These are phyloP conservation scores for Patella depressa DNA, from an alignment of 2,888 invertebrate genomes.

Conservation along the genomic window DNA sequence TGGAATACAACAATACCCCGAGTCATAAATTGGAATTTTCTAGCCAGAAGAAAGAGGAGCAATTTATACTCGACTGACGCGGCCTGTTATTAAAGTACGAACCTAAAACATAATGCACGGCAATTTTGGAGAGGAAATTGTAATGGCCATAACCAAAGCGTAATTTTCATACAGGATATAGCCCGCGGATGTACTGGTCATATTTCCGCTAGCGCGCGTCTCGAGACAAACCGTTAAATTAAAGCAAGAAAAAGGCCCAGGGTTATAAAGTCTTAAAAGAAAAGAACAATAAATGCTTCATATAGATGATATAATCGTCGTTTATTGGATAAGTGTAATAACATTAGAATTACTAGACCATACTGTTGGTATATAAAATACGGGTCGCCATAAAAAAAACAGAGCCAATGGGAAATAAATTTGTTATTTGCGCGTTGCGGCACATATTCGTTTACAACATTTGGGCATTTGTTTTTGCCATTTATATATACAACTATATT, in stretches of 20 bases:
- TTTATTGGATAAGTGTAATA: no score
- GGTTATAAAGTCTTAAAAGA: no score
- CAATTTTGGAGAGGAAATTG: background rate
- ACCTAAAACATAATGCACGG: background rate
- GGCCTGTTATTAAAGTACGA: slow-evolving; percentile 6
- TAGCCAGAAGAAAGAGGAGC: slow-evolving; percentile 6
- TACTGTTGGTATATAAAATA: no score
- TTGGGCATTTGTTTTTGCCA: no score
- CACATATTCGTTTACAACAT: no score
- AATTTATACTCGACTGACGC: background rate
- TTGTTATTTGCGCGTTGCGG: no score
- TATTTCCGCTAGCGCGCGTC: background rate
- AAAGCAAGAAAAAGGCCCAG: background rate
- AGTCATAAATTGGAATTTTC: slow-evolving; percentile 4
- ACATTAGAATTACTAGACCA: no score
- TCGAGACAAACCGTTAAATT: slow-evolving; percentile 5
- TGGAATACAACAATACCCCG: background rate
- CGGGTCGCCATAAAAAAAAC: no score
- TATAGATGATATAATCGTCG: no score
- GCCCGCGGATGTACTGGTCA: slow-evolving; percentile 5
- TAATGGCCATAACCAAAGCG: background rate
- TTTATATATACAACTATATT: no score
- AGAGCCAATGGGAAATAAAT: no score
- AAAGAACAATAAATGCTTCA: no score
- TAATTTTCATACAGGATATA: slow-evolving; percentile 8